These are phyloP conservation scores for Cryptoleucopteryx plumbea DNA, from an alignment of 2,113 vertebrate species.

Conservation along the genomic window DNA sequence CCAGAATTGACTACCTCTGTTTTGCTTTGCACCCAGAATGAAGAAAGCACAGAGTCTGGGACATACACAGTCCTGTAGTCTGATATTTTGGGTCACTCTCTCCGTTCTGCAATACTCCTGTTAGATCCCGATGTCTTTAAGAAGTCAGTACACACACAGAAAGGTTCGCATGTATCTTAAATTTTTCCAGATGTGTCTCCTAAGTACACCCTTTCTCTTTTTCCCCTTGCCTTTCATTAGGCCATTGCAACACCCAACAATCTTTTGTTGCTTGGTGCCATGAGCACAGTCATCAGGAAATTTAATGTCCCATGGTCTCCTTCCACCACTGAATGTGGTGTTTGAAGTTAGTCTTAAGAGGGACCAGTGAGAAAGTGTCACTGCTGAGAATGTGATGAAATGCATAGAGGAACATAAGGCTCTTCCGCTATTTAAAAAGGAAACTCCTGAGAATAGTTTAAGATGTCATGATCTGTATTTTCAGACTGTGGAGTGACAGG, in stretches of 20 bases:
- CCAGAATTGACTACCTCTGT: neutral
- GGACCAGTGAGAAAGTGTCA: neutral
- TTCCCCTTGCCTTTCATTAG: neutral
- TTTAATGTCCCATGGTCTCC: neutral
- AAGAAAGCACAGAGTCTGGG: neutral
- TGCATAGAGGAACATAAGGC: neutral
- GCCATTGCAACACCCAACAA: neutral
- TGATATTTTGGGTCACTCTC: neutral
- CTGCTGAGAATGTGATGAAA: neutral
- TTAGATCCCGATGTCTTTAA: neutral
- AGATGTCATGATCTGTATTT: conserved; percentile 1
- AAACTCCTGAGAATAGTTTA: neutral
- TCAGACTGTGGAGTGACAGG: neutral
- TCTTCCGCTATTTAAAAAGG: neutral
- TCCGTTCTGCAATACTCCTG: neutral
- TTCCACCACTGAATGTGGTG: neutral
- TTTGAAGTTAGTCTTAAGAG: neutral
- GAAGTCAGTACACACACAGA: neutral
- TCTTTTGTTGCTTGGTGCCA: neutral
- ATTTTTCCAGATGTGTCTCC: neutral
- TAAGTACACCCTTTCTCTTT: neutral
- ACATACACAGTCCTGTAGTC: too few species aligned
- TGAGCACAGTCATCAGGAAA: neutral
- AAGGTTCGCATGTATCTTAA: neutral
- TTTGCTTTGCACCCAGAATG: neutral